phyloP scores from a whole-genome alignment of 2,113 vertebrate genomes.

The Smithornis capensis region DNA sequence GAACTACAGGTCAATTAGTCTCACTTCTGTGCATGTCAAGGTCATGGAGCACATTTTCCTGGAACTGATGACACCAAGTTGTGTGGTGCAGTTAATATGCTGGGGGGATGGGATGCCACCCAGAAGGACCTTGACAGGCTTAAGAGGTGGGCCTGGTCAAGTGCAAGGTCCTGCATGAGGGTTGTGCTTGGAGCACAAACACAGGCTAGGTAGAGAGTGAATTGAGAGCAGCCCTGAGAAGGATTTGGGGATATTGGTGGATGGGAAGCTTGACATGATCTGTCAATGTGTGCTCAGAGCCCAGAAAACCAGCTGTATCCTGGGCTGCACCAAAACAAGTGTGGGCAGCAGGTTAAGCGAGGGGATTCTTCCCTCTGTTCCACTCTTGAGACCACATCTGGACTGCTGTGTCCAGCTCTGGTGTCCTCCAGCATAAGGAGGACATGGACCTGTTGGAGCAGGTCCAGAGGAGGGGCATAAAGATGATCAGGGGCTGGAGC shows the following conservation, averaged over 20 bases:
- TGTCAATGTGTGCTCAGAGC: neutral
- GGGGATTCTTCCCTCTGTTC: neutral
- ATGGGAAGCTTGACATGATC: neutral
- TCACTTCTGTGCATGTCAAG: neutral
- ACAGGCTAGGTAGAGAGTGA: neutral
- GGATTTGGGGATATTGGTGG: neutral
- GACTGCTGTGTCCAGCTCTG: neutral
- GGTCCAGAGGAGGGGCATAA: neutral
- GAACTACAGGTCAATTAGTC: neutral
- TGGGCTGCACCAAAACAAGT: neutral
- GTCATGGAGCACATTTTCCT: neutral
- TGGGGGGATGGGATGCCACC: neutral
- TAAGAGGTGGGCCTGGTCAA: neutral
- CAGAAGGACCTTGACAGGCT: neutral
- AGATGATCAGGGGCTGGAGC: neutral
- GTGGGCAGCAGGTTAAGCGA: neutral
- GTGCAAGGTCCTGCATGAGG: neutral
- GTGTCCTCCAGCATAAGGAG: neutral
- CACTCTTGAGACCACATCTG: neutral
- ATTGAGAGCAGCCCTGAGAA: neutral
- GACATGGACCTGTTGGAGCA: neutral
- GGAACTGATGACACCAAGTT: neutral
- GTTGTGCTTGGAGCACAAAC: neutral
- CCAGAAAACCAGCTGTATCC: neutral
- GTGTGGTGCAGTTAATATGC: neutral